Base-by-base conservation (phyloP, 1,140 invertebrate genomes). In the Dermatophagoides farinae region DNA sequence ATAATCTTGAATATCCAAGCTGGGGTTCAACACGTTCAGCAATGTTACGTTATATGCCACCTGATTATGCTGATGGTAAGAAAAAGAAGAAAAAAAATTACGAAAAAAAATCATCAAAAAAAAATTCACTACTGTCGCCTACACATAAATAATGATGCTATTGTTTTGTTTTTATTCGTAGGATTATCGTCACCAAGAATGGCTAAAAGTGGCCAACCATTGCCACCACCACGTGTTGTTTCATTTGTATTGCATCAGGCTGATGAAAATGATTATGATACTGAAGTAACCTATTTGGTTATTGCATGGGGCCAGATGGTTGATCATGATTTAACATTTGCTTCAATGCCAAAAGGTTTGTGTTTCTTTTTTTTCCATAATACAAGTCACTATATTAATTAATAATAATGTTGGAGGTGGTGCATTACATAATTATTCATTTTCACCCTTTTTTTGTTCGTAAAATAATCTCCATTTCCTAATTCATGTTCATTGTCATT, bases 11-110 rank as follows among this genome's bases (percentile, higher is more conserved):
- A 47, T 80, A 92, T 74, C 88, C 89, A 0, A 84, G 83, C 0
- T 92, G 88, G 88, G 90, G 90, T 0, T 79, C 84, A n/a, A 79
- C 82, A 0, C 80, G 83, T 67, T 79, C 85, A 12, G 84, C 87
- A 1, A 89, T 76, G 60, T 67, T 70, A 41, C 49, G 76, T 40
- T 70, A 73, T 37, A 60, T 76, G 47, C 67, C 70, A 12, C 71
- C 75, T 2, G 68, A 64, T 41, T 77, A 76, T 62, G 68, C 69
- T 55, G 75, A 77, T 66, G 74, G 74, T 74, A 67, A 66, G 67
- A n/a, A n/a, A n/a, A n/a, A n/a, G n/a, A n/a, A n/a, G n/a, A n/a
- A n/a, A n/a, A n/a, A n/a, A n/a, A n/a, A n/a, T n/a, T n/a, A n/a
- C n/a, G n/a, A n/a, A n/a, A n/a, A n/a, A n/a, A n/a, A n/a, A 22